Evolutionary conservation across 2,888 invertebrate genomes (phyloP).

Genomic region (Pristionchus exspectatus): DNA sequence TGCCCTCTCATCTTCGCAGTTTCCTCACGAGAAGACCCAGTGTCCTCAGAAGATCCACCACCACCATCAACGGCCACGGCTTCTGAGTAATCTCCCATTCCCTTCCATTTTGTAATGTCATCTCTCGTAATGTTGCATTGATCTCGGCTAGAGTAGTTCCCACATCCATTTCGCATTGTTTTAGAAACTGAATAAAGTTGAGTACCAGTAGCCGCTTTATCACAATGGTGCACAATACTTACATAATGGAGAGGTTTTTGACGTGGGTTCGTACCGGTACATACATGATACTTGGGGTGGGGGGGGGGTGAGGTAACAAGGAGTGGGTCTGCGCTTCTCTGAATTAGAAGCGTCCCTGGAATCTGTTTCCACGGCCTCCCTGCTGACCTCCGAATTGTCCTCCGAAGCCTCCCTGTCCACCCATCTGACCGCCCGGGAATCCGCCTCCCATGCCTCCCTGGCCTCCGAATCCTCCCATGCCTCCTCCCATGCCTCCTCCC

Average conservation of each 20-base stretch:
- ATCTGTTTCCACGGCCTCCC: neutral
- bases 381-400: neutral
- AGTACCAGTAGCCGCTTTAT: slow-evolving; percentile 24
- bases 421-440: neutral
- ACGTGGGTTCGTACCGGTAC: neutral
- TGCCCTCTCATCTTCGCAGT: neutral
- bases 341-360: slow-evolving; percentile 16
- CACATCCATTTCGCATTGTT: neutral
- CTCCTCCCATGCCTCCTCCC: slow-evolving; percentile 13
- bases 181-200: neutral
- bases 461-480: neutral
- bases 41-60: neutral
- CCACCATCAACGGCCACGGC: slow-evolving; percentile 18
- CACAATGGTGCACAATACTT: slow-evolving; percentile 25
- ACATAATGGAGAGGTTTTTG: neutral
- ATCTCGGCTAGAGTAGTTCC: neutral
- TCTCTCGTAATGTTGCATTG: neutral
- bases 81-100: neutral
- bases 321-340: neutral
- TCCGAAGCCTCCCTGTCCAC: neutral
- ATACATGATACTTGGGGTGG: neutral
- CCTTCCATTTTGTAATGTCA: neutral
- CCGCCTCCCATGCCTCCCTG: slow-evolving; percentile 1
- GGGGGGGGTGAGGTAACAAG: neutral
- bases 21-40: neutral